These are phyloP conservation scores for Sphenodon punctatus DNA, from an alignment of 2,797 vertebrate genomes.

Conservation along the genomic window DNA sequence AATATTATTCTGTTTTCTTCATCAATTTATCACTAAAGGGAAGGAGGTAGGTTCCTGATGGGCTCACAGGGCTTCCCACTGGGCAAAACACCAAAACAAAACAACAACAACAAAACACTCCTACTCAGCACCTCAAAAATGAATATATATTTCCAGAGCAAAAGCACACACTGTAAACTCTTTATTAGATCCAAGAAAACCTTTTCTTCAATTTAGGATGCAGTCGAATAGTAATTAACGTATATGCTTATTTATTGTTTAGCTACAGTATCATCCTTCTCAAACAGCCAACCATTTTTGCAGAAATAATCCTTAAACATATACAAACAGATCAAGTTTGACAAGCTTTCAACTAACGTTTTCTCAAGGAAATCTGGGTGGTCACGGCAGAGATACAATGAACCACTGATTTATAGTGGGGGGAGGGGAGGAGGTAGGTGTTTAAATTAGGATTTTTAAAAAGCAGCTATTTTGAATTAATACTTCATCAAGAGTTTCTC, in stretches of 20 bases:
- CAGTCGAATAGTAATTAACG: constrained; percentile 12
- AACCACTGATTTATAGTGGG: constrained; percentile 14
- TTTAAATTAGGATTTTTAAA: constrained; percentile 19
- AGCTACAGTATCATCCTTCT: constrained; percentile 12
- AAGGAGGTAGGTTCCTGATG: constrained; percentile 24
- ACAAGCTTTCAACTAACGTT: constrained; percentile 17
- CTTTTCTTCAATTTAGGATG: constrained; percentile 23
- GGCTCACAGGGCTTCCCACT: constrained; percentile 48
- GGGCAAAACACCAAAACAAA: constrained; percentile 51
- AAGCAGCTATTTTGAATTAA: neutral
- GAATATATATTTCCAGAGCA: constrained; percentile 53
- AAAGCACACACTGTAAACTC: constrained; percentile 39
- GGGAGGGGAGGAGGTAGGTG: too few relatives aligned
- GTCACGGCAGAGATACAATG: too few relatives aligned
- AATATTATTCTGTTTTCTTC: constrained; percentile 48
- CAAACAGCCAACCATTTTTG: constrained; percentile 30
- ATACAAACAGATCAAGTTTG: constrained; percentile 2
- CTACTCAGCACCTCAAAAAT: constrained; percentile 25
- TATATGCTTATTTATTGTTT: neutral
- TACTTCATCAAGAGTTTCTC: neutral
- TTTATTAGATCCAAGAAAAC: neutral
- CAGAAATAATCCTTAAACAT: neutral
- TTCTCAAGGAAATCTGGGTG: too few relatives aligned
- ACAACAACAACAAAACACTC: neutral
- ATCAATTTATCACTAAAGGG: constrained; percentile 39